Conservation (phyloP, 2,888 invertebrate species). For the Neoscelio sp. region DNA sequence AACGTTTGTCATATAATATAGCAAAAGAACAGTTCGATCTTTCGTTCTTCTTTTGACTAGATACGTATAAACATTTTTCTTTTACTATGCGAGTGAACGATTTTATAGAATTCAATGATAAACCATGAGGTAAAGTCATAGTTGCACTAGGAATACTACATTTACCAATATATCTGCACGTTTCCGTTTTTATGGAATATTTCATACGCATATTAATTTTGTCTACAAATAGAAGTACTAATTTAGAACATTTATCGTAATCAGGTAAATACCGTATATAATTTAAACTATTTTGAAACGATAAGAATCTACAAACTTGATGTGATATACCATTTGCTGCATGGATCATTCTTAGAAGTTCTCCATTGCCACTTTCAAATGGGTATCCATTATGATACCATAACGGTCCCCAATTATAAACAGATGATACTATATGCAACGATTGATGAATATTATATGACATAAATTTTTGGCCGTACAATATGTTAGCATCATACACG, state of each 20-base stretch:
- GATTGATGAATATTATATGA: not conserved
- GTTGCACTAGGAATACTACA: not conserved
- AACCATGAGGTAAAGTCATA: not conserved
- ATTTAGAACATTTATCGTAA: not conserved
- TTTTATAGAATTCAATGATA: not conserved
- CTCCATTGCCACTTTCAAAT: constrained; percentile 6
- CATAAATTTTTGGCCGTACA: not conserved
- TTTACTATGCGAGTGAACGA: not conserved
- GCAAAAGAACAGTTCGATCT: no score
- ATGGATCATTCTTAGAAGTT: not conserved
- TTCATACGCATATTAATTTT: not conserved
- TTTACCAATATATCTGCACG: not conserved
- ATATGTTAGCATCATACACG: not conserved
- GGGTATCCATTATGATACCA: constrained; percentile 1
- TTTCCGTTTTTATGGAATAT: not conserved
- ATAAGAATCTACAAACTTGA: not conserved
- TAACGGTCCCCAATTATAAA: not conserved
- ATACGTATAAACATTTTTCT: not conserved
- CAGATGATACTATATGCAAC: not conserved
- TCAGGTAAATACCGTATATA: not conserved
- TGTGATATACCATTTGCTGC: not conserved
- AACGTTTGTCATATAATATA: no score
- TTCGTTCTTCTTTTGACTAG: not conserved
- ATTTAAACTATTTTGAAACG: not conserved
- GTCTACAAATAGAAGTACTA: not conserved